phyloP scores from a whole-genome alignment of 2,797 vertebrate species.

The Siniperca scherzeri region DNA sequence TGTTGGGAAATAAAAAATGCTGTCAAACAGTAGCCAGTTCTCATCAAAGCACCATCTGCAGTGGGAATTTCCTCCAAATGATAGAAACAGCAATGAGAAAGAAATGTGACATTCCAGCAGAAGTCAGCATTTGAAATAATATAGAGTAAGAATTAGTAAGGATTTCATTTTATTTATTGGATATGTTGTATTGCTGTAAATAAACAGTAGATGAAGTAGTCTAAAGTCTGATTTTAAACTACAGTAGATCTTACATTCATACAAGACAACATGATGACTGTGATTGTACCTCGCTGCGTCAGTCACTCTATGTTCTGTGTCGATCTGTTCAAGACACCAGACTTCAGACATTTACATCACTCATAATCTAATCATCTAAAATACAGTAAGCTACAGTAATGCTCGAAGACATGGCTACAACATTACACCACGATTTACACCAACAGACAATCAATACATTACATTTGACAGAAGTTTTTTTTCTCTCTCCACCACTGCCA shows the following conservation, averaged over 20 bases:
- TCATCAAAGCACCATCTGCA: background rate
- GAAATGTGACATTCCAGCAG: background rate
- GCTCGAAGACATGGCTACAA: background rate
- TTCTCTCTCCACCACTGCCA: background rate
- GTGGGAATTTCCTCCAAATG: background rate
- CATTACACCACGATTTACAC: background rate
- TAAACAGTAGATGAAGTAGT: no score
- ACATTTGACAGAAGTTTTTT: background rate
- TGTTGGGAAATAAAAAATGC: background rate
- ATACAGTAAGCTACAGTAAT: background rate
- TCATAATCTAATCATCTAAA: background rate
- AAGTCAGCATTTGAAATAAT: background rate
- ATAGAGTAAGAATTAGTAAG: background rate
- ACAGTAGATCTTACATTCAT: background rate
- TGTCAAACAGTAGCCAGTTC: background rate
- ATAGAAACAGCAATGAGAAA: background rate
- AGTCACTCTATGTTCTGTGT: background rate
- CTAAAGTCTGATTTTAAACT: background rate
- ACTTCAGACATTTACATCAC: background rate
- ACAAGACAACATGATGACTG: background rate
- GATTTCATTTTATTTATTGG: background rate
- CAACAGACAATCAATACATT: background rate
- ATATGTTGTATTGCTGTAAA: background rate
- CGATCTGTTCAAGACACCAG: background rate
- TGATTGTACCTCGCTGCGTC: background rate